Base-by-base conservation (phyloP, 2,888 invertebrate species). In the Scaptomyza caliginosa region DNA sequence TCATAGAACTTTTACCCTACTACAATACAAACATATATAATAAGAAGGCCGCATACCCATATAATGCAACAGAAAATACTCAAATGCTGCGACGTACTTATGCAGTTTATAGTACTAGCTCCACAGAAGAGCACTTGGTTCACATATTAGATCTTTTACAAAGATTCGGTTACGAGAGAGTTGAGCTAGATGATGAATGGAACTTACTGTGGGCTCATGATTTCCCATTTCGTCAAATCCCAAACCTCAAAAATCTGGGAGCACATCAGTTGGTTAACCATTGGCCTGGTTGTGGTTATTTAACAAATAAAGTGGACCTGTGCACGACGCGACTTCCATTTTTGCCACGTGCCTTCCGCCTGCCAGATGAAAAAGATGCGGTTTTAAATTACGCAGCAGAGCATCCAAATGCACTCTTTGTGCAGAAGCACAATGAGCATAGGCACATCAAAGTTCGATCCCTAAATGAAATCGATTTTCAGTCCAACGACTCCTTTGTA, bases 171-270 rank as follows among this genome's bases (percentile, higher is more conserved):
- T 98, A 95, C 82, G 91, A 93, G 56, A 93, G 94, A 70, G 93
- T 92, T 0, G 90, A 91, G 7, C 91, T 93, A 0, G 92, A 95
- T 1, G 92, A 94, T 4, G 30, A 40, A 0, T 99, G 98, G 98
- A 94, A 95, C 89, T 92, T 99, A 0, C 91, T 99, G 8, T 99
- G 99, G 99, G 95, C 98, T 0, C 97, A 98, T 90, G 97, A 97
- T 83, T 98, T 97, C 90, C 98, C 98, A 0, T 98, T 98, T 86
- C 65, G 80, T 0, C 56, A 59, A 8, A 65, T 90, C 36, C 59
- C 87, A 5, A 86, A 91, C 40, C 85, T 96, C 28, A 93, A 92
- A 59, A 92, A 92, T 65, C 90, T 98, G 8, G 93, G 94, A 75
- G 91, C 94, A 0, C 92, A 96, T 89, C 97, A 98, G 89, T 94